Base-by-base conservation (phyloP, 2,113 vertebrate species). In the Sceloporus tristichus region DNA sequence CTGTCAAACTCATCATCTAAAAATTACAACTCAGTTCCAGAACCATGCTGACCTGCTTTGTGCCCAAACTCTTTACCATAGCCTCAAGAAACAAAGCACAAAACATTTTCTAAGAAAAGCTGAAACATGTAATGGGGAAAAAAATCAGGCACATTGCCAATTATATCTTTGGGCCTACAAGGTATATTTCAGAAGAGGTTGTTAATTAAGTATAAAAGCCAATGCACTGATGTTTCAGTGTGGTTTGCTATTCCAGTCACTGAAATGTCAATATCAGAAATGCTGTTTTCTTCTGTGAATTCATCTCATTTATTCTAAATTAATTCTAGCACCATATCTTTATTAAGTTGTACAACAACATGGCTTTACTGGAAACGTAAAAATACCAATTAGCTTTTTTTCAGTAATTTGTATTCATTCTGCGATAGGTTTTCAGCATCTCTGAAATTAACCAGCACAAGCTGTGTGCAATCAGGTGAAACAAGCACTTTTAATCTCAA, bases 211-310 rank as follows among this genome's bases (percentile, higher is more conserved):
- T 88, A 82, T 0, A 0, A 27, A 40, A 54, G 85, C 87, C 83
- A 6, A 74, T 90, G 92, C 90, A 92, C 90, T 86, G 90, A 85
- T 85, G 66, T 88, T 93, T 85, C 84, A 87, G 90, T 94, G 48
- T 81, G 84, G 62, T 89, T 92, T 94, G 78, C 89, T 93, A 88
- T 90, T 94, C 88, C 90, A 92, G 86, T 90, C 70, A 86, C 79
- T 86, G 88, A 90, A 93, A 89, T 82, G 75, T 42, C 82, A 85
- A 90, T 59, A 70, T 27, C 92, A 2, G 0, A 2, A 73, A 91
- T 90, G 86, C 71, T 54, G 77, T 77, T 93, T 78, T 7, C 56
- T 85, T 90, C 74, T 90, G 87, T 29, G 73, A 86, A 73, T 86
- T 71, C 79, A 14, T 56, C 79, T 53, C 71, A 78, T 95, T 85